Percentiles rank a stretch among this genome's conserved stretches.
These are phyloP conservation scores for Schrankia costaestrigalis DNA, from an alignment of 2,888 invertebrate species.

Conservation along the genomic window DNA sequence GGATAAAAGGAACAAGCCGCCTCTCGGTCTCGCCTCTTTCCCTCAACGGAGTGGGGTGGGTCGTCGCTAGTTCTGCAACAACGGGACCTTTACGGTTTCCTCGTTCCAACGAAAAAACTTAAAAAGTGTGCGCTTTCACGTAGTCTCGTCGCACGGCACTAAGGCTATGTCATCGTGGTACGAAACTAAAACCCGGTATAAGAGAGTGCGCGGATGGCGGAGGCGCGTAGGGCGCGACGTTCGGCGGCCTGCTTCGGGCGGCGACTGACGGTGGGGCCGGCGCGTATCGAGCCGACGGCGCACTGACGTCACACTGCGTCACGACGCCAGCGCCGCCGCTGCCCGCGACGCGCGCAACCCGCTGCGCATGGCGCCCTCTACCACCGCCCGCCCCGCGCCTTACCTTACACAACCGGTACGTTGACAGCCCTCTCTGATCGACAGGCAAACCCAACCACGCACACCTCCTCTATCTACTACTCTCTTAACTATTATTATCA, in stretches of 20 bases:
- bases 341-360: slow-evolving; percentile 61
- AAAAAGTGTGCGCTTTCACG: slow-evolving; percentile 76
- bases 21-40: slow-evolving; percentile 73
- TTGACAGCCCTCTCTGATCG: slow-evolving; percentile 63
- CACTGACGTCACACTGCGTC: slow-evolving; percentile 87
- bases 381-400: slow-evolving; percentile 57
- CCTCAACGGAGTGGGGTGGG: slow-evolving; percentile 72
- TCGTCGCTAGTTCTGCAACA: slow-evolving; percentile 79
- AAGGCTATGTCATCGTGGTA: slow-evolving; percentile 78
- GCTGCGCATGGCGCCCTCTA: slow-evolving; percentile 52
- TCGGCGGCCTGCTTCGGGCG: slow-evolving; percentile 76
- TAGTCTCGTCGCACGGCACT: slow-evolving; percentile 74
- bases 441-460: slow-evolving; percentile 48
- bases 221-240: slow-evolving; percentile 71
- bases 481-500: slow-evolving; percentile 21
- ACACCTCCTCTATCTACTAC: slow-evolving; percentile 19
- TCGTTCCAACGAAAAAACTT: slow-evolving; percentile 73
- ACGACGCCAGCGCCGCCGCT: slow-evolving; percentile 77
- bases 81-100: slow-evolving; percentile 75
- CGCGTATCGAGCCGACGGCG: slow-evolving; percentile 84
- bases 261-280: slow-evolving; percentile 81
- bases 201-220: slow-evolving; percentile 69
- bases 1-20: slow-evolving; percentile 75
- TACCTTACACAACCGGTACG: slow-evolving; percentile 72
- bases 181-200: slow-evolving; percentile 78